Conservation (phyloP, 2,888 invertebrate species). For the Hirtodrosophila confusa region DNA sequence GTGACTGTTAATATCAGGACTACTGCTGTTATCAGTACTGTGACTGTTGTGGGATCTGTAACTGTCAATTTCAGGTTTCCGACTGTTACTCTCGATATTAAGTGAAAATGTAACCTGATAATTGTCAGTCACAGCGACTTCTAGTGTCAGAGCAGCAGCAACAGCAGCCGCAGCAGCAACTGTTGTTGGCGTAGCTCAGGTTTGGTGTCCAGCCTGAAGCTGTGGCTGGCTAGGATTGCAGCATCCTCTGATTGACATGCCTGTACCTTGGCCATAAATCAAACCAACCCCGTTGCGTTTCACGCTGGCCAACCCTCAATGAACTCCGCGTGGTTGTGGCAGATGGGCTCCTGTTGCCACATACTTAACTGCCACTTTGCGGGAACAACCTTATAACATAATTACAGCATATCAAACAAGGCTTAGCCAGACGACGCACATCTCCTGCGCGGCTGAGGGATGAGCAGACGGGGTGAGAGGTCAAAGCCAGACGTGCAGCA, state of each 20-base stretch:
- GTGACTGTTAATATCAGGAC: too few relatives aligned
- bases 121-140: too few relatives aligned
- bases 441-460: neutral
- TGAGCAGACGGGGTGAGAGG: conserved; percentile 27
- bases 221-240: neutral
- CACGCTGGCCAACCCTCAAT: conserved; percentile 37
- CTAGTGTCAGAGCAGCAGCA: neutral
- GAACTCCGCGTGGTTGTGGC: neutral
- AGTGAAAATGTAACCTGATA: too few relatives aligned
- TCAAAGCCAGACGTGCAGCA: conserved; percentile 25
- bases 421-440: conserved; percentile 46
- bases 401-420: conserved; percentile 75
- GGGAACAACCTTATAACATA: conserved; percentile 76
- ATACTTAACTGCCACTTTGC: conserved; percentile 75
- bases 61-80: too few relatives aligned
- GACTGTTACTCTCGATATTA: too few relatives aligned
- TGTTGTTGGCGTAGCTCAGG: conserved; percentile 3
- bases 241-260: conserved; percentile 14
- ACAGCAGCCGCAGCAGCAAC: conserved; percentile 6
- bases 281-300: conserved; percentile 38
- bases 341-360: conserved; percentile 20
- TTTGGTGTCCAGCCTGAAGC: neutral
- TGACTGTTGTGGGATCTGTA: too few relatives aligned
- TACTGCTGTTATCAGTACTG: too few relatives aligned
- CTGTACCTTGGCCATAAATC: conserved; percentile 35